Conservation (phyloP, 2,113 vertebrate species). For the Peromyscus leucopus region DNA sequence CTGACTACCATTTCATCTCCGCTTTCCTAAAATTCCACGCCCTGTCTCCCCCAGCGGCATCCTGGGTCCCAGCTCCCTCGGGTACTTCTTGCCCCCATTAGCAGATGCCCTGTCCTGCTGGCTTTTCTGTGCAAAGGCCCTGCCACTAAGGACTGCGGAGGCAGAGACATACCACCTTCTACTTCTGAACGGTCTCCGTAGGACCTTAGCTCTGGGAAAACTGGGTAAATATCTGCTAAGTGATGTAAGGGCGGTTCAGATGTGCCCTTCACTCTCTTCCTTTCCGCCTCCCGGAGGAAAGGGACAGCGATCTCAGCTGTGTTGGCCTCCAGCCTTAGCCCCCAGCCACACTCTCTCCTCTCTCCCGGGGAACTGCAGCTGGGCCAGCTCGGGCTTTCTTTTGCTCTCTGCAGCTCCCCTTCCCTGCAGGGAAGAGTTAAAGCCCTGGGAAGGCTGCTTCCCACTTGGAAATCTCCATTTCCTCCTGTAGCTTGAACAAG, state of each 20-base stretch:
- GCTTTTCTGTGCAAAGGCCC: neutral
- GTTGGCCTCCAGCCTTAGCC: conserved; percentile 29
- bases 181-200: neutral
- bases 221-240: conserved; percentile 43
- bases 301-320: conserved; percentile 52
- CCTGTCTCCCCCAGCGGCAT: neutral
- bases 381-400: neutral
- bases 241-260: conserved; percentile 38
- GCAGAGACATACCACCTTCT: neutral
- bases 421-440: conserved; percentile 78
- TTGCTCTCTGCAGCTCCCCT: neutral
- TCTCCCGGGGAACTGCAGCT: neutral
- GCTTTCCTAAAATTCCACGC: neutral
- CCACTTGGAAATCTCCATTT: conserved; percentile 81
- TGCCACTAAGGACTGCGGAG: neutral
- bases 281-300: neutral
- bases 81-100: neutral
- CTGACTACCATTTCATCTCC: neutral
- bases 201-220: neutral
- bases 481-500: conserved; percentile 80
- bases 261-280: neutral
- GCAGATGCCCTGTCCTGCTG: neutral
- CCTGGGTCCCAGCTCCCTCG: neutral
- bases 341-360: neutral
- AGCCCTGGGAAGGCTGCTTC: conserved; percentile 63